Base-by-base conservation (phyloP, 2,888 invertebrate species). In the Leptinotarsa juncta region DNA sequence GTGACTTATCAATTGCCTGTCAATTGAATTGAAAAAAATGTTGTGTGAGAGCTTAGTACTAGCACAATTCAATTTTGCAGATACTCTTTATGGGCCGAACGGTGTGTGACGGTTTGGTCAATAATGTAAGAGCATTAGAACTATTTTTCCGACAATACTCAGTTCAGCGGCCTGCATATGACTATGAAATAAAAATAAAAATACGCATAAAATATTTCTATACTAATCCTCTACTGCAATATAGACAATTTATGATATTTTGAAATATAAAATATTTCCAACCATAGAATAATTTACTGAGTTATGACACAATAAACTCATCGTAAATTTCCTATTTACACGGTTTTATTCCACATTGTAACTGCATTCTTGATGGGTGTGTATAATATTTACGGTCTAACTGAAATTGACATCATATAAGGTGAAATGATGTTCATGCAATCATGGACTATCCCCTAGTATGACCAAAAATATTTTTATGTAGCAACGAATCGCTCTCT, bases 301-400 rank as follows among this genome's bases (percentile, higher is more conserved):
- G n/a, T 62, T 62, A 32, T 18, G n/a, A n/a, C 62, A 62, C 32
- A 62, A 62, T 42, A 62, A 42, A 62, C 42, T 32, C n/a, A 62
- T 62, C 62, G n/a, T 62, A 62, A 62, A 62, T 62, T 62, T 16
- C 42, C 32, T 62, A 16, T 42, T 62, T 12, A 16, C 42, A 7
- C n/a, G 32, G 26, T 62, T 62, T 62, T 62, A 62, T 62, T 16
- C n/a, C 32, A 15, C 16, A 10, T 26, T 10, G 23, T 26, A 26
- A 60, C 32, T 62, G 62, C 57, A 57, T 32, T 20, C 62, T 26
- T 26, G 7, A 62, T n/a, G 62, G 62, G 62, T 42, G 60, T 20
- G 62, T 62, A 62, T 42, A 62, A 32, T 62, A 32, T 62, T 62
- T 62, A 62, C 12, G 57, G 26, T 20, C 12, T 20, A 23, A 12